phyloP scores from a whole-genome alignment of 2,888 invertebrate species.

The Heliothis peltigera region DNA sequence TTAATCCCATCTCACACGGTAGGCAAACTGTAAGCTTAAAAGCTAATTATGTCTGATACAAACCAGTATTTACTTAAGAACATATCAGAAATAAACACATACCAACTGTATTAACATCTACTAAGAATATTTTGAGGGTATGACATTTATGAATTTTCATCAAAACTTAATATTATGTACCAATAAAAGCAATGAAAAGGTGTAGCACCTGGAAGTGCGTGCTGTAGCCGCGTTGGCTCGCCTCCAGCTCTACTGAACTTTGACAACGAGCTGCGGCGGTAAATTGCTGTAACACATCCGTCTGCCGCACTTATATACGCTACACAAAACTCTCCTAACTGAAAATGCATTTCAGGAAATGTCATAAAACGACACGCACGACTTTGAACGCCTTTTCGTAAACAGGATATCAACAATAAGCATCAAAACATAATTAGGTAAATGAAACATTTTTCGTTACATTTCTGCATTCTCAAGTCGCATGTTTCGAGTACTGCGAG shows the following conservation, averaged over 20 bases:
- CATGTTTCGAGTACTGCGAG: conserved; percentile 65
- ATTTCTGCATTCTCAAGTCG: conserved; percentile 55
- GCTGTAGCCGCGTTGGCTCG: conserved; percentile 81
- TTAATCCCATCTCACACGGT: conserved; percentile 38
- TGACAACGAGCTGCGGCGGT: conserved; percentile 80
- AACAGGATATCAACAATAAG: conserved; percentile 30
- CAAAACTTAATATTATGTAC: conserved; percentile 62
- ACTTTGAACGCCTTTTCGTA: conserved; percentile 30
- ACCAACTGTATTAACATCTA: conserved; percentile 7
- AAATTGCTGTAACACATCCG: conserved; percentile 76
- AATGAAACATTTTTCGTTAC: conserved; percentile 32
- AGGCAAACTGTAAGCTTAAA: conserved; percentile 8
- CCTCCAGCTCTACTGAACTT: conserved; percentile 88
- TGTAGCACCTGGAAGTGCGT: conserved; percentile 84
- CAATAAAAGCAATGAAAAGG: conserved; percentile 71
- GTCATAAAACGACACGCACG: conserved; percentile 40
- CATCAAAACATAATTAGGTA: conserved; percentile 36
- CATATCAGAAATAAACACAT: conserved; percentile 14
- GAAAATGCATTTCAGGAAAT: conserved; percentile 51
- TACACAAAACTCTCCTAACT: conserved; percentile 38
- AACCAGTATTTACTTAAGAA: conserved; percentile 20
- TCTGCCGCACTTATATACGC: conserved; percentile 61
- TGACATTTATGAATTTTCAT: conserved; percentile 63
- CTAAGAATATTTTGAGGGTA: conserved; percentile 2
- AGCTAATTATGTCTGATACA: conserved; percentile 37